A percentile compares a stretch with the other conserved stretches of the same genome.
phyloP scores from a whole-genome alignment of 64 coral and sea anemone genomes.

The Montipora cactus region DNA sequence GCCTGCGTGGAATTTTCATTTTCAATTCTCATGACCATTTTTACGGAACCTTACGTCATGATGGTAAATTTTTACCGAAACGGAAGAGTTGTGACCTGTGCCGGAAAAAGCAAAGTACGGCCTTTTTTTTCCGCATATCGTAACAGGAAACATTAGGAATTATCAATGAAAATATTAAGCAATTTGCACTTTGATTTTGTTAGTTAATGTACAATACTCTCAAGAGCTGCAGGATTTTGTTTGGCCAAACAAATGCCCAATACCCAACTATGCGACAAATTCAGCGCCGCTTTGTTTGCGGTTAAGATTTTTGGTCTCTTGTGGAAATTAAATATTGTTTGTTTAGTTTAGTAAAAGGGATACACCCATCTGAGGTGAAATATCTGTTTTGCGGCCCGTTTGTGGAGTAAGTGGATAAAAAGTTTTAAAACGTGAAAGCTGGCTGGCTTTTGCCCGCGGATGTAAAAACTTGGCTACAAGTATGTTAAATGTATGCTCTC shows the following conservation, averaged over 20 bases:
- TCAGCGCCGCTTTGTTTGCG: neutral
- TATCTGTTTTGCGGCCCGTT: neutral
- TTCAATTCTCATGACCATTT: no score
- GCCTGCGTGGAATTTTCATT: no score
- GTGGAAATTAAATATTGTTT: slow-evolving; percentile 12
- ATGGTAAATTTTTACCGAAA: no score
- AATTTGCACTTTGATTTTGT: slow-evolving; percentile 25
- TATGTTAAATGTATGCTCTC: neutral
- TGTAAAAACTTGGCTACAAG: neutral
- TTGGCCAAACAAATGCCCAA: neutral
- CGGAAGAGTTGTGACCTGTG: no score
- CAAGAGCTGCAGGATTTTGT: neutral
- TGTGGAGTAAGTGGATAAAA: slow-evolving; percentile 17
- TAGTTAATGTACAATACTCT: slow-evolving; percentile 3
- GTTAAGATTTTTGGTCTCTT: neutral
- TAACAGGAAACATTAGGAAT: slow-evolving; percentile 52
- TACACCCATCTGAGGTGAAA: neutral
- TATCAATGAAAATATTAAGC: neutral
- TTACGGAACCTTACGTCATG: no score
- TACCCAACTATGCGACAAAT: neutral
- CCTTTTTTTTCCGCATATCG: neutral
- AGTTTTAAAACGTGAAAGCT: neutral
- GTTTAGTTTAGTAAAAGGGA: neutral
- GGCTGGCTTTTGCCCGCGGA: neutral
- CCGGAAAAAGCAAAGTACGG: no score